Evolutionary conservation across 2,888 invertebrate species (phyloP), one percentile per base, ranked within the genome.

Genomic region (Acronicta alni): DNA sequence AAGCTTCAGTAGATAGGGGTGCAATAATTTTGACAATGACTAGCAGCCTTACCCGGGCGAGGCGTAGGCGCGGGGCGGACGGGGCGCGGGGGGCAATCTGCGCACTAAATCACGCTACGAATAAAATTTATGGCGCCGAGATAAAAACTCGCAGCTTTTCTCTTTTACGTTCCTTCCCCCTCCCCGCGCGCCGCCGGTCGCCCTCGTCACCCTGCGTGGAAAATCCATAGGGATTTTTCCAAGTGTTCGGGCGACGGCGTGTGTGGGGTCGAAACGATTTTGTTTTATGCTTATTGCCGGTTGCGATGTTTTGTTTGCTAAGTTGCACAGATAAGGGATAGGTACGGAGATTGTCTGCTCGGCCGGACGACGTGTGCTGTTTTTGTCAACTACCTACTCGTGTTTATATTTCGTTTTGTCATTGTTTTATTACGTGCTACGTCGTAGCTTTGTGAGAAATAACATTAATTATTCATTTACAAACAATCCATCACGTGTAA

Each of bases 121-220:
- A 94, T 94, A 94, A 94, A 94, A 94, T 94, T 94, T 94, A 94
- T 94, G 94, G 94, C 92, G 93, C 93, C 94, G 94, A 95, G 94
- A 95, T 95, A 95, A 95, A 95, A 95, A 95, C 94, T 94, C 94
- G 94, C 94, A 95, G 94, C 94, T 95, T 94, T 95, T 94, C 94
- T 95, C 94, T 94, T 94, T 94, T 94, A 94, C 93, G 93, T 93
- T 93, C 92, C 91, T 93, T 92, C 89, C 88, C 90, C 88, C 84
- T 81, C 72, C 79, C 76, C 73, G 71, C 79, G 59, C 74, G 70
- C 79, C 71, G 69, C 71, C 79, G 74, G 56, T 67, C 74, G 64
- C 76, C 80, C 80, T 75, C 80, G 73, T 77, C 80, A 71, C 86
- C 85, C 88, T 88, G 84, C 87, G 85, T 86, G 90, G 93, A 93